Conservation (phyloP, 1,140 invertebrate genomes). For the Drosophila ercepeae region DNA sequence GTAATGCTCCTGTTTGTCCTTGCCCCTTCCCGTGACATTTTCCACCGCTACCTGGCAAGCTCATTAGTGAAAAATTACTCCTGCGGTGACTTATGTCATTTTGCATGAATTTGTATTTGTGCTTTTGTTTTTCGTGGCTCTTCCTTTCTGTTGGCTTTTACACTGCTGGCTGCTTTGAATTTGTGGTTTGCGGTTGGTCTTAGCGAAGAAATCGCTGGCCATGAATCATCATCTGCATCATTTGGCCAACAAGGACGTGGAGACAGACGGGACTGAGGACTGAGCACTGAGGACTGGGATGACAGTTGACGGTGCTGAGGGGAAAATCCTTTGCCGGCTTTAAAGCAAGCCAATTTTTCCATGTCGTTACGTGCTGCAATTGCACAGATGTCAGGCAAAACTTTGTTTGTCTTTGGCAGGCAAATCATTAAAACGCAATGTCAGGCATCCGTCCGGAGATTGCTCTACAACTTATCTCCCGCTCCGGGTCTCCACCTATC, state of each 20-base stretch:
- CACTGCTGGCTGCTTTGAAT: constrained; percentile 21
- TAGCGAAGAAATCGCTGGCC: constrained; percentile 59
- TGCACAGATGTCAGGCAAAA: constrained; percentile 65
- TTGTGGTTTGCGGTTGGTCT: constrained; percentile 40
- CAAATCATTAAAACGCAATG: constrained; percentile 61
- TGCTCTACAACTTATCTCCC: constrained; percentile 17
- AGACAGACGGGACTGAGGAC: not conserved
- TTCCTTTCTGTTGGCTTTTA: constrained; percentile 12
- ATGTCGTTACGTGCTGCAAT: constrained; percentile 68
- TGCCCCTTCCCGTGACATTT: constrained; percentile 11
- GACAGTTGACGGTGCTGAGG: constrained; percentile 19
- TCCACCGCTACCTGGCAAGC: constrained; percentile 51
- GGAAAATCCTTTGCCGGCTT: constrained; percentile 22
- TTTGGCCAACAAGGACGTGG: constrained; percentile 25
- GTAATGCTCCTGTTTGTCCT: constrained; percentile 6
- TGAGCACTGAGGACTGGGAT: constrained; percentile 3
- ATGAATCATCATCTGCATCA: constrained; percentile 70
- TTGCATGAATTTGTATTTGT: constrained; percentile 77
- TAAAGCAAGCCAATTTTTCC: constrained; percentile 65
- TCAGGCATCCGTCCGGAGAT: constrained; percentile 25
- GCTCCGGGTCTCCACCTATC: too few species aligned
- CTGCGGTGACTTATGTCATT: constrained; percentile 81
- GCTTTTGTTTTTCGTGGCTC: constrained; percentile 57
- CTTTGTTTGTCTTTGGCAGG: constrained; percentile 43
- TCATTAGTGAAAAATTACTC: constrained; percentile 82